Conservation (phyloP, 2,888 invertebrate genomes). For the Temnothorax rugatulus region DNA sequence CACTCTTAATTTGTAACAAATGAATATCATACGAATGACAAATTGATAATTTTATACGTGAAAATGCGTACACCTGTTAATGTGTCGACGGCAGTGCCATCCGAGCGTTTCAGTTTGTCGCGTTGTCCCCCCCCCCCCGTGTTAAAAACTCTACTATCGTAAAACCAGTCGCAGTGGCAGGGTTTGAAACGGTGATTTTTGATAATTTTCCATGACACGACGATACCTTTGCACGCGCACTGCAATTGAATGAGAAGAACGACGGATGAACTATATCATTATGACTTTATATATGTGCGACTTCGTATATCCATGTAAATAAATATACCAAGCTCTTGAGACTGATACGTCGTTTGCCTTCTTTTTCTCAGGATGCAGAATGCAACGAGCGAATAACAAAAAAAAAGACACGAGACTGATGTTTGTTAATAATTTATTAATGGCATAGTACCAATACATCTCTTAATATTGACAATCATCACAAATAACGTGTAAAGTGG, state of each 20-base stretch:
- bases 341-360: slow-evolving; percentile 44
- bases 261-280: slow-evolving; percentile 63
- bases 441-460: slow-evolving; percentile 68
- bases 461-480: slow-evolving; percentile 70
- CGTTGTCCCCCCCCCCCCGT: background rate
- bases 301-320: slow-evolving; percentile 76
- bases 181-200: slow-evolving; percentile 36
- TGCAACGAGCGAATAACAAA: background rate
- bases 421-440: slow-evolving; percentile 81
- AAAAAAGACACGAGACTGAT: background rate
- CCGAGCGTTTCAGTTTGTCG: background rate
- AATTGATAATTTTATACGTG: slow-evolving; percentile 34
- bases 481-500: slow-evolving; percentile 78
- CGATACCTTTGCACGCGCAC: slow-evolving; percentile 52
- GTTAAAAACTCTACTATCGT: background rate
- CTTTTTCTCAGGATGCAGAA: background rate
- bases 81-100: background rate
- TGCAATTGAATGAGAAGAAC: slow-evolving; percentile 61
- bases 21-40: slow-evolving; percentile 8
- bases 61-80: background rate
- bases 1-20: slow-evolving; percentile 9
- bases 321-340: slow-evolving; percentile 71
- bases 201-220: slow-evolving; percentile 41
- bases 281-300: slow-evolving; percentile 73
- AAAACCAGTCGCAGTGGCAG: slow-evolving; percentile 29